Evolutionary conservation across 2,888 invertebrate species (phyloP), one percentile per base, ranked within the genome.

Genomic region (Myopa testacea): DNA sequence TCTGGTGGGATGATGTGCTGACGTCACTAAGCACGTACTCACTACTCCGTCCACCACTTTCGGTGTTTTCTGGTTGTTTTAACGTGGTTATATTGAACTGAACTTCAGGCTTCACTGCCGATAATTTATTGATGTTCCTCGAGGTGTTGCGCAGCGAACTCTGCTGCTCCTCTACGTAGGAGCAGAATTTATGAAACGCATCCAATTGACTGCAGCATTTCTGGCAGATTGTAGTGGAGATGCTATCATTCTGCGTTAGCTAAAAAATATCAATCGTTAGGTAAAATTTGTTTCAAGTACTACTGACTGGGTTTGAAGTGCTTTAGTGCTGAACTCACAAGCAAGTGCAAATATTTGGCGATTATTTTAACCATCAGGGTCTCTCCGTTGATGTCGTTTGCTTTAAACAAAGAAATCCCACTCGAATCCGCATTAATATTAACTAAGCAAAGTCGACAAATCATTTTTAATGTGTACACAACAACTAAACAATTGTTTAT

Each of bases 381-480:
- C n/a, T 69, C 69, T 10, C 69, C 12, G n/a, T 50, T 50, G 16
- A 16, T 69, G 19, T 50, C 50, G 26, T 12, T 37, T 14, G 10
- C 14, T 2, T 26, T 69, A 8, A 69, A 69, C 45, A 69, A 69
- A 19, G 50, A 69, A 26, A 69, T 12, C 16, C 50, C 10, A 16
- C 50, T 19, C 4, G 10, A 19, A 50, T 8, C 50, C 10, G 45
- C 5, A 69, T 26, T 69, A 12, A 69, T 69, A 69, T 69, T 45
- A 52, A 45, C 45, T 50, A 69, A 52, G 52, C 69, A 69, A 69
- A 69, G 69, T n/a, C 69, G 45, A 69, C 69, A 69, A 50, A 69
- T 45, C 69, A 69, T 69, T 19, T 26, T 50, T 50, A 45, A 37
- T 4, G 16, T 14, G 2, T 26, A 26, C 26, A 26, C 6, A 6